These are phyloP conservation scores for Darevskia mixta DNA, from an alignment of 2,797 vertebrate species.

Conservation along the genomic window DNA sequence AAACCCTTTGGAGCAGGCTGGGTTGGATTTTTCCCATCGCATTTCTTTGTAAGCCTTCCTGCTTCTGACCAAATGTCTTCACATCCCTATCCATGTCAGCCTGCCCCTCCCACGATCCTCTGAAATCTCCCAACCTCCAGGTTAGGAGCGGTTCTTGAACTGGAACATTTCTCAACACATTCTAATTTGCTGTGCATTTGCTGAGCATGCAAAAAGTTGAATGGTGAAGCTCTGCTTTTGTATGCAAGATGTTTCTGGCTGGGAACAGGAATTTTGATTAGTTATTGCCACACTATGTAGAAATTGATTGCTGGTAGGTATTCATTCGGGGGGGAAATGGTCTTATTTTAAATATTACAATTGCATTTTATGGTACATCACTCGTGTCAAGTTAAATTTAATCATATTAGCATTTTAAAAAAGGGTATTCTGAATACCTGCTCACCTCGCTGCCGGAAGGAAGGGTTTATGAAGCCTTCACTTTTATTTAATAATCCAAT, in stretches of 20 bases:
- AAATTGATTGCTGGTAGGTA: constrained; percentile 57
- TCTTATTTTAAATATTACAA: constrained; percentile 64
- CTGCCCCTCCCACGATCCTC: not conserved
- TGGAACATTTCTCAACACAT: constrained; percentile 56
- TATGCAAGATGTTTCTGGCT: constrained; percentile 46
- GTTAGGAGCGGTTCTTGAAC: not conserved
- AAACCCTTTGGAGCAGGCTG: too few species aligned
- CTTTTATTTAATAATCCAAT: constrained; percentile 66
- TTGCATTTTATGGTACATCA: constrained; percentile 50
- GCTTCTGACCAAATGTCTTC: not conserved
- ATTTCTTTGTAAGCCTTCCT: not conserved
- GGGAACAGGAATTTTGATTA: constrained; percentile 61
- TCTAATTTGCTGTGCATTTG: constrained; percentile 44
- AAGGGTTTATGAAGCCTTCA: constrained; percentile 57
- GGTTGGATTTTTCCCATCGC: not conserved
- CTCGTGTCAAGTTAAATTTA: constrained; percentile 68
- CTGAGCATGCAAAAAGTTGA: constrained; percentile 45
- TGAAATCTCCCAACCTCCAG: not conserved
- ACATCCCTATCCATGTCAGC: too few species aligned
- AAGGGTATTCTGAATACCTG: constrained; percentile 48
- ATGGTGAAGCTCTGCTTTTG: constrained; percentile 38
- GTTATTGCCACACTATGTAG: constrained; percentile 25
- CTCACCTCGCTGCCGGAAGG: constrained; percentile 53
- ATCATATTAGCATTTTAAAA: constrained; percentile 57
- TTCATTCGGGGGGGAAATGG: constrained; percentile 58